phyloP scores from a whole-genome alignment of 2,888 invertebrate genomes.

The Sphaerophoria taeniata region DNA sequence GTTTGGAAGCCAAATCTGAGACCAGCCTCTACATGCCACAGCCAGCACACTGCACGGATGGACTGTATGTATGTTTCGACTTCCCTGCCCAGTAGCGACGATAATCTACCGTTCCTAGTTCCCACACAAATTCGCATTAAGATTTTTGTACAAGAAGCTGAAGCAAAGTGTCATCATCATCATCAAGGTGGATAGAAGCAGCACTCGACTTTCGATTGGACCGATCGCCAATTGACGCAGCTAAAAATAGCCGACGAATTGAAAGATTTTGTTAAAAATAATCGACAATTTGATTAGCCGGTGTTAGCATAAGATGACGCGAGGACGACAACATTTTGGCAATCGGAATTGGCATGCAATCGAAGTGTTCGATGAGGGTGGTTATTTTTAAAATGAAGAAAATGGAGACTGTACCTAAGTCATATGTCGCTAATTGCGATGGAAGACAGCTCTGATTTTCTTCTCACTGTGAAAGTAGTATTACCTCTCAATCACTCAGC shows the following conservation, averaged over 20 bases:
- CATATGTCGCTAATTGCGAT: neutral
- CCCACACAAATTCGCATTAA: constrained; percentile 40
- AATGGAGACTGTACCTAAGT: constrained; percentile 14
- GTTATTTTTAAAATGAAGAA: constrained; percentile 46
- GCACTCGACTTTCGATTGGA: constrained; percentile 60
- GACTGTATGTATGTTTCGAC: constrained; percentile 62
- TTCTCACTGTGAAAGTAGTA: no score
- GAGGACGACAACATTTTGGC: constrained; percentile 33
- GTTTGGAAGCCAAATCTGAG: constrained; percentile 43
- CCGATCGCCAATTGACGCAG: constrained; percentile 54
- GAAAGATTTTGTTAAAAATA: constrained; percentile 72
- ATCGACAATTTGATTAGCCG: constrained; percentile 72
- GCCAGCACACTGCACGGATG: constrained; percentile 17
- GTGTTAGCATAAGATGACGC: constrained; percentile 35
- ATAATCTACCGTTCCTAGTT: constrained; percentile 4
- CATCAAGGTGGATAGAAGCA: constrained; percentile 43
- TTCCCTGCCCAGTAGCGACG: constrained; percentile 31
- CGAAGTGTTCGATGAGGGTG: constrained; percentile 51
- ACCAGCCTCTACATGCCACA: neutral
- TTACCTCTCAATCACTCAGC: no score
- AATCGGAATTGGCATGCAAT: constrained; percentile 55
- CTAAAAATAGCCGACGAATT: constrained; percentile 69
- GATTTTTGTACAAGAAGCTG: constrained; percentile 46
- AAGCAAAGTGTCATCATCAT: constrained; percentile 35
- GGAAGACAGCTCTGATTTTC: neutral